phyloP scores from a whole-genome alignment of 1,140 invertebrate species.

The Aphelenchoides fujianensis region DNA sequence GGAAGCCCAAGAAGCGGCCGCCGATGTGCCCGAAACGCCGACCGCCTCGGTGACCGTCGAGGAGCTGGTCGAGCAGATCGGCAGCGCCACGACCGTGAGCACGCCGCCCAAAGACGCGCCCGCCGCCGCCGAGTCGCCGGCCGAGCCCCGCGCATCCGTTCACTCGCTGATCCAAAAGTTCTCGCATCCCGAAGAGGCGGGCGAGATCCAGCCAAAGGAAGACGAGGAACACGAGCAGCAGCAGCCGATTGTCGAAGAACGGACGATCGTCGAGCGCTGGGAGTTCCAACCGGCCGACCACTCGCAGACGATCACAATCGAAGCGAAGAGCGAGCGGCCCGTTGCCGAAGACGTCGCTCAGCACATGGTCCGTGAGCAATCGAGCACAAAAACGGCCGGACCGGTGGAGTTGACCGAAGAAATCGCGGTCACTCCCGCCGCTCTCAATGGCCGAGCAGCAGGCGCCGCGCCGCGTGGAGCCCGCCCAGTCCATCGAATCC shows the following conservation, averaged over 20 bases:
- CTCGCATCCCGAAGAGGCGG: neutral
- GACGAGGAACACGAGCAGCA: neutral
- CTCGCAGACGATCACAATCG: neutral
- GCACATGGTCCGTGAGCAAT: neutral
- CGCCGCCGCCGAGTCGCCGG: neutral
- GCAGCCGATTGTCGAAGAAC: neutral
- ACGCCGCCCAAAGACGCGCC: neutral
- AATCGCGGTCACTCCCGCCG: neutral
- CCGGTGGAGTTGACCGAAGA: neutral
- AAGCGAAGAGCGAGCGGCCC: neutral
- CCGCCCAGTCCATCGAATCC: neutral
- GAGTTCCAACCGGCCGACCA: neutral
- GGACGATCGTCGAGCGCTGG: neutral
- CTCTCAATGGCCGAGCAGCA: neutral
- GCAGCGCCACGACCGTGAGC: neutral
- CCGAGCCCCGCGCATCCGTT: neutral
- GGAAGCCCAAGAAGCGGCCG: neutral
- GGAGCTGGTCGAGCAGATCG: neutral
- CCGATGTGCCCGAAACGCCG: neutral
- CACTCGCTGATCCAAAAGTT: slow-evolving; percentile 18
- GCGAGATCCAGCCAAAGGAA: neutral
- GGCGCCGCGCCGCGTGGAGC: neutral
- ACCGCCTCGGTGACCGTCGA: neutral
- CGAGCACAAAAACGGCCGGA: neutral
- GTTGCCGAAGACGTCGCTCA: neutral